Evolutionary conservation across 2,888 invertebrate species (phyloP).

Genomic region (Xylota sylvarum): DNA sequence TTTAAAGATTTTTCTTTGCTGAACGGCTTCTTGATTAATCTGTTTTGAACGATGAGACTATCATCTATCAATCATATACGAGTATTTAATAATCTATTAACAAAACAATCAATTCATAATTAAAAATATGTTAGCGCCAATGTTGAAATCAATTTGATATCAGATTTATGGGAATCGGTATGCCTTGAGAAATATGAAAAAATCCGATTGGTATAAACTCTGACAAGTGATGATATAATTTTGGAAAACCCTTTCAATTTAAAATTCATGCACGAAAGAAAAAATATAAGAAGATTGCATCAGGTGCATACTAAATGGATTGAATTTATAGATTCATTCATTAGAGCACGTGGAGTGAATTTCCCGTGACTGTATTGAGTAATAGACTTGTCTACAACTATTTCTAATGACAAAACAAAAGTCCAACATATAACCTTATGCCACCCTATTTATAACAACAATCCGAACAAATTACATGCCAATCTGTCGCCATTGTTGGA

Average conservation of each 20-base stretch:
- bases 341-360: too few species aligned
- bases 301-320: too few species aligned
- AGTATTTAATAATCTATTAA: background rate
- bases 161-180: background rate
- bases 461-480: slow-evolving; percentile 53
- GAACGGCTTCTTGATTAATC: background rate
- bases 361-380: background rate
- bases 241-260: too few species aligned
- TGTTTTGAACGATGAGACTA: background rate
- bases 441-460: slow-evolving; percentile 45
- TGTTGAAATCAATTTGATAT: background rate
- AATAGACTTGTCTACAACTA: too few species aligned
- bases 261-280: too few species aligned
- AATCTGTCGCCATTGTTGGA: slow-evolving; percentile 67
- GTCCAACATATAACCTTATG: background rate
- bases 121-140: background rate
- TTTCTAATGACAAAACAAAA: background rate
- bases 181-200: background rate
- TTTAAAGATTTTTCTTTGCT: background rate
- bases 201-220: background rate
- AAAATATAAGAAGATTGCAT: too few species aligned
- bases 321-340: too few species aligned
- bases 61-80: background rate
- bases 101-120: background rate
- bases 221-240: too few species aligned